phyloP scores from a whole-genome alignment of 37 sponge, comb jelly and placozoan genomes.

The Corticium candelabrum region DNA sequence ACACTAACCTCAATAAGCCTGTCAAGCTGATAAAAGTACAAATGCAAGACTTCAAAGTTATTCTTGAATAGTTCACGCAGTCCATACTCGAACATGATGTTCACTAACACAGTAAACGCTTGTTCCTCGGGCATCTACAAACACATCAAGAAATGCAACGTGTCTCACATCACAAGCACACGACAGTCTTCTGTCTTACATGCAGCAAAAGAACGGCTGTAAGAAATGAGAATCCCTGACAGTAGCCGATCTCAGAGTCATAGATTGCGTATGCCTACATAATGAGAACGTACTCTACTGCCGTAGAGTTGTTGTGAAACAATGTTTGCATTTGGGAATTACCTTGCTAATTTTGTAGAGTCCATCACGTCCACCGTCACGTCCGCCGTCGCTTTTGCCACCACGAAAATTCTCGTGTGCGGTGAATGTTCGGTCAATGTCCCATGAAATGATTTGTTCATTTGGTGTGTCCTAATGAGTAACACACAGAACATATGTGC shows the following conservation, averaged over 20 bases:
- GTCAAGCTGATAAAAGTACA: conserved; percentile 73
- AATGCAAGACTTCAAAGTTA: conserved; percentile 55
- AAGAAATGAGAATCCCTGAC: conserved; percentile 95
- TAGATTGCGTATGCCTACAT: conserved; percentile 76
- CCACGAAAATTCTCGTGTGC: conserved; percentile 82
- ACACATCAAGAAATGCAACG: not conserved
- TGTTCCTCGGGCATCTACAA: conserved; percentile 76
- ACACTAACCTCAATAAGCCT: conserved; percentile 61
- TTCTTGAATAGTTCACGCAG: conserved; percentile 87
- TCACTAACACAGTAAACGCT: conserved; percentile 83
- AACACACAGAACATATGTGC: not conserved
- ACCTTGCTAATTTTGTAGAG: conserved; percentile 81
- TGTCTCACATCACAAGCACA: not conserved
- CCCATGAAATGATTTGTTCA: conserved; percentile 80
- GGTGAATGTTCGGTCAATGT: conserved; percentile 88
- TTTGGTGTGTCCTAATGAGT: conserved; percentile 56
- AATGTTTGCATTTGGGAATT: not conserved
- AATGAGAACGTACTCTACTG: not conserved
- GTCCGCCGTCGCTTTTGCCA: conserved; percentile 2
- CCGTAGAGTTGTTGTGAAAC: not conserved
- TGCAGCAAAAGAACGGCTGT: conserved; percentile 85
- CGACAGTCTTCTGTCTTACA: conserved; percentile 18
- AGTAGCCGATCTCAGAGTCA: conserved; percentile 92
- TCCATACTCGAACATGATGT: conserved; percentile 84
- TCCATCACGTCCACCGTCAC: conserved; percentile 33